Conservation (phyloP, 2,888 invertebrate genomes). For the Schrankia costaestrigalis region DNA sequence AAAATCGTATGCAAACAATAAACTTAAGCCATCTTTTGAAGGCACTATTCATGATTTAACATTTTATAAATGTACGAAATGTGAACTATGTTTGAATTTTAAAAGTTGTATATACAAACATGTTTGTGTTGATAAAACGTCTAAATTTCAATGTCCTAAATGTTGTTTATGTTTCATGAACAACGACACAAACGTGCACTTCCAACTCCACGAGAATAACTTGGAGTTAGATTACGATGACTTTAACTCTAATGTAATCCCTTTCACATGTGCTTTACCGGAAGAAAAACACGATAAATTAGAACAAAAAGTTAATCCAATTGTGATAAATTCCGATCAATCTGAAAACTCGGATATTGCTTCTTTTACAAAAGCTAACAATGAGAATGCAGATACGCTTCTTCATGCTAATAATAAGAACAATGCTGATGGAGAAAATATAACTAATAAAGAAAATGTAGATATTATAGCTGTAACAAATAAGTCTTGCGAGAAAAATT, state of each 20-base stretch:
- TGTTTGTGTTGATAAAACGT: constrained; percentile 37
- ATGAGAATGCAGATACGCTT: too few species aligned
- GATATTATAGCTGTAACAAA: too few species aligned
- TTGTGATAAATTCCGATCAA: too few species aligned
- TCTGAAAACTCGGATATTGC: too few species aligned
- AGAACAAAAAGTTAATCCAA: background rate
- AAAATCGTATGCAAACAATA: constrained; percentile 5
- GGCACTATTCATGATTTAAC: constrained; percentile 53
- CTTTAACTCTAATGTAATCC: constrained; percentile 45
- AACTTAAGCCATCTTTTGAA: constrained; percentile 31
- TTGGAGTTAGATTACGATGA: constrained; percentile 35
- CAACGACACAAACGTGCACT: constrained; percentile 43
- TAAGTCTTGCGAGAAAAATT: too few species aligned
- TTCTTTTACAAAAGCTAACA: too few species aligned
- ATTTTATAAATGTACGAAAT: constrained; percentile 52
- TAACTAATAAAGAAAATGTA: too few species aligned
- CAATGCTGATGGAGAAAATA: too few species aligned
- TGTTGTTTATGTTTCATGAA: constrained; percentile 50
- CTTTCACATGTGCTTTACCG: constrained; percentile 21
- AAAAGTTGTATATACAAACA: constrained; percentile 35
- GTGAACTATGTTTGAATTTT: constrained; percentile 45
- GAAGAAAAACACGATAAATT: background rate
- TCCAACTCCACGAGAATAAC: constrained; percentile 46
- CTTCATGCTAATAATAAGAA: too few species aligned
- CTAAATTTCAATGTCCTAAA: constrained; percentile 42